Conservation (phyloP, 2,797 vertebrate genomes). For the Lateolabrax maculatus region DNA sequence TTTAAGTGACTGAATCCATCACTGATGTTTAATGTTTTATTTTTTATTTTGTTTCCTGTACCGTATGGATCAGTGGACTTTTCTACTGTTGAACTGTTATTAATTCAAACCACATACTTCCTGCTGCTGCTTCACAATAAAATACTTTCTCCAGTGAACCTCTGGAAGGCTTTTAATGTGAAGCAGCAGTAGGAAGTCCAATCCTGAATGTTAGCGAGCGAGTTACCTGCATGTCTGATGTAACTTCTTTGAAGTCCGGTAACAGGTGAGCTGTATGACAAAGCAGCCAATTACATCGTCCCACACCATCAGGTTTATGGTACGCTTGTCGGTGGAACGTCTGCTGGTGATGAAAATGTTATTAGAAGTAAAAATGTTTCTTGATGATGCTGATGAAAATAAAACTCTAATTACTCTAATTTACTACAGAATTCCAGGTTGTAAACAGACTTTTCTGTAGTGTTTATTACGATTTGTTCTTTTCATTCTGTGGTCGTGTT, state of each 20-base stretch:
- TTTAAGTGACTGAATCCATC: constrained; percentile 25
- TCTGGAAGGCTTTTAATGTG: constrained; percentile 11
- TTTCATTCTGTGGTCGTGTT: not conserved
- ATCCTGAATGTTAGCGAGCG: not conserved
- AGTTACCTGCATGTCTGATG: not conserved
- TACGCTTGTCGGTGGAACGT: constrained; percentile 1
- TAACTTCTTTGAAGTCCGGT: not conserved
- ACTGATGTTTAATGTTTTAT: constrained; percentile 3
- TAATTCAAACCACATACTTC: not conserved
- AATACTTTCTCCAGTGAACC: not conserved
- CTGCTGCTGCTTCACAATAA: constrained; percentile 33
- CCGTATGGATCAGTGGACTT: not conserved
- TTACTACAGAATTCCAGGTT: not conserved
- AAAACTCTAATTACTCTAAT: no score
- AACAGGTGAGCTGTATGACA: not conserved
- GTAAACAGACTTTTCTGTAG: not conserved
- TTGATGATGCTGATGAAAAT: not conserved
- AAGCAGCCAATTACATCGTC: constrained; percentile 9
- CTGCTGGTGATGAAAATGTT: not conserved
- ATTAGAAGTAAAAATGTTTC: not conserved
- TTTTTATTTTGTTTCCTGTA: constrained; percentile 13
- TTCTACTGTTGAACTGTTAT: not conserved
- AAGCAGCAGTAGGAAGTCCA: constrained; percentile 5
- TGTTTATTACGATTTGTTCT: not conserved
- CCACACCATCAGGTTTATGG: constrained; percentile 8